phyloP scores from a whole-genome alignment of 2,113 vertebrate genomes.

The Entomyzon cyanotis region DNA sequence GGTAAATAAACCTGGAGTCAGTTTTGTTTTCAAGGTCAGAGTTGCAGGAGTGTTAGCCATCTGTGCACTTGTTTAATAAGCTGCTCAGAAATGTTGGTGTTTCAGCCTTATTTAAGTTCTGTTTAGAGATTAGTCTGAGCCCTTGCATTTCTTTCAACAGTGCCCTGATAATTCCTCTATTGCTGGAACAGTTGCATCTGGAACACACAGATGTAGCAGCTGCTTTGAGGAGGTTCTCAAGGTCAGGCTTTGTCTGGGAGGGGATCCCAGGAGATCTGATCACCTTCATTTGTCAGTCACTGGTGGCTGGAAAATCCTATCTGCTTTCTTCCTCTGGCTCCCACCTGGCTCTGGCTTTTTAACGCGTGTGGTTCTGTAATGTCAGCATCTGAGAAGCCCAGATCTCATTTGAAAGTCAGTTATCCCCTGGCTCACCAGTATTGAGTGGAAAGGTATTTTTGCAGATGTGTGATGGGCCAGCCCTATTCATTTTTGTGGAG shows the following conservation, averaged over 20 bases:
- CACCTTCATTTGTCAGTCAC: background rate
- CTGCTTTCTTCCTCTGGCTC: background rate
- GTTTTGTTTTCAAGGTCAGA: slow-evolving; percentile 31
- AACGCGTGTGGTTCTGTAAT: background rate
- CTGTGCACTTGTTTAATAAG: slow-evolving; percentile 31
- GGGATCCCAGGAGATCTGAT: slow-evolving; percentile 16
- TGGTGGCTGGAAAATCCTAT: background rate
- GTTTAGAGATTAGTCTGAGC: slow-evolving; percentile 2
- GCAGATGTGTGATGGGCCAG: background rate
- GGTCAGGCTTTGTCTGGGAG: slow-evolving; percentile 20
- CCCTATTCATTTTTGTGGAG: background rate
- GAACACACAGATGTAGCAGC: background rate
- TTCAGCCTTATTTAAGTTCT: slow-evolving; percentile 16
- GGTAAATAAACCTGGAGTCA: background rate
- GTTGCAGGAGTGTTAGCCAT: background rate
- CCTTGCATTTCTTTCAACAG: slow-evolving; percentile 10
- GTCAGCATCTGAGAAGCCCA: background rate
- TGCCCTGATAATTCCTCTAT: background rate
- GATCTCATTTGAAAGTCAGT: background rate
- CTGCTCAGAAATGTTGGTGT: background rate
- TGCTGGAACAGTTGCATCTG: background rate
- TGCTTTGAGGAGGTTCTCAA: slow-evolving; percentile 6
- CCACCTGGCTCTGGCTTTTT: background rate
- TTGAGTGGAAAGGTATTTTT: background rate
- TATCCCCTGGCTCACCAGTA: background rate